Conservation (phyloP, 2,888 invertebrate genomes). For the Spilarctia lutea region DNA sequence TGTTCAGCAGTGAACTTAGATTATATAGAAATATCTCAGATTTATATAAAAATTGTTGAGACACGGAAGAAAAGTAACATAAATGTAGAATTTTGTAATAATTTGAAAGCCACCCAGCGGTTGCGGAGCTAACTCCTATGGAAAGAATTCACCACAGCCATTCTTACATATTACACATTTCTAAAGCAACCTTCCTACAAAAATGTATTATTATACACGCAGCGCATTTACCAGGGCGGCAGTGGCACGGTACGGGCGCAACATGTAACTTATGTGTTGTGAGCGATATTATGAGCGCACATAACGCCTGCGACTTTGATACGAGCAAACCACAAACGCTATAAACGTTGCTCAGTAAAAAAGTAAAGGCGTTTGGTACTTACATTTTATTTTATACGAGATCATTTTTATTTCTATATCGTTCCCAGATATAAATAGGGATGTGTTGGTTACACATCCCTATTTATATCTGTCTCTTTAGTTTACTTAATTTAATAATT, state of each 20-base stretch:
- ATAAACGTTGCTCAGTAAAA: constrained; percentile 23
- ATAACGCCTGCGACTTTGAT: constrained; percentile 29
- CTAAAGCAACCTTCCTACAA: constrained; percentile 18
- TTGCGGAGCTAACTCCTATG: constrained; percentile 10
- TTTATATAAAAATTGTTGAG: neutral
- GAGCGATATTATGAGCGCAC: constrained; percentile 21
- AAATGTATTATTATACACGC: constrained; percentile 23
- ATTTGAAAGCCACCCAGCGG: constrained; percentile 6
- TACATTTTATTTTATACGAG: constrained; percentile 36
- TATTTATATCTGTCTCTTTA: no score
- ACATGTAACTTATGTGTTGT: constrained; percentile 22
- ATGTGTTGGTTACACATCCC: neutral
- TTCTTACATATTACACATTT: constrained; percentile 22
- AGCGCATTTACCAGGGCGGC: constrained; percentile 13
- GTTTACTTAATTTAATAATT: neutral
- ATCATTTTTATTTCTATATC: neutral
- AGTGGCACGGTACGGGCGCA: constrained; percentile 8
- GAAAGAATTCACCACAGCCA: constrained; percentile 14
- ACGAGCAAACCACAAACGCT: constrained; percentile 21
- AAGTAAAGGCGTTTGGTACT: constrained; percentile 12
- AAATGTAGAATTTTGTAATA: neutral
- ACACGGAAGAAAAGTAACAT: neutral
- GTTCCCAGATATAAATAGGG: neutral
- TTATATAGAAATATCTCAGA: neutral
- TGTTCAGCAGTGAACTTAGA: no score